Evolutionary conservation across 2,797 vertebrate species (phyloP).

Genomic region (Dallia pectoralis): DNA sequence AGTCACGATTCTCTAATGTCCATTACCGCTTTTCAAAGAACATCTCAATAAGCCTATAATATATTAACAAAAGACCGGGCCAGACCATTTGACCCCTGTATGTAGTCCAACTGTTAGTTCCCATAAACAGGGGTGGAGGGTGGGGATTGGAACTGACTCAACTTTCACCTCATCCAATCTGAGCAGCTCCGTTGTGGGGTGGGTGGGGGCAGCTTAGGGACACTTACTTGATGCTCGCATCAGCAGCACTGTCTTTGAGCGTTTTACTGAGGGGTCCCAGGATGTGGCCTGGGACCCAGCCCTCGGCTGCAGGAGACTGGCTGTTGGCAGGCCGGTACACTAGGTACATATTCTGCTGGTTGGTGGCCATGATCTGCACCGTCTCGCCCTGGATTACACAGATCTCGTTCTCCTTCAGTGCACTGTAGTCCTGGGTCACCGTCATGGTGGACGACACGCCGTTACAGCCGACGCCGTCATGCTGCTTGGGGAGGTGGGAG

Average conservation of each 20-base stretch:
- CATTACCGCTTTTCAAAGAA: constrained; percentile 53
- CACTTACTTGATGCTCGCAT: constrained; percentile 99
- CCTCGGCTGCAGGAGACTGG: constrained; percentile 92
- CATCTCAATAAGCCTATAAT: constrained; percentile 50
- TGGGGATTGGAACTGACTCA: constrained; percentile 42
- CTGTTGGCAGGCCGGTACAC: constrained; percentile 91
- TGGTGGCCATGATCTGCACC: constrained; percentile 92
- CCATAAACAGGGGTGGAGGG: constrained; percentile 43
- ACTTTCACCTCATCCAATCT: constrained; percentile 55
- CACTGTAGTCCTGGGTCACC: constrained; percentile 94
- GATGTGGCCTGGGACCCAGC: constrained; percentile 94
- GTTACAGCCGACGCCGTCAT: constrained; percentile 80
- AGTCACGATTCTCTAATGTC: constrained; percentile 67
- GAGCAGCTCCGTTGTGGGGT: constrained; percentile 40
- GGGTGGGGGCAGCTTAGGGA: constrained; percentile 39
- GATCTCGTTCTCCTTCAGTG: constrained; percentile 98
- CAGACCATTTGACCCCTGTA: constrained; percentile 58
- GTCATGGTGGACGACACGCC: constrained; percentile 89
- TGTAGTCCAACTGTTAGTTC: constrained; percentile 73
- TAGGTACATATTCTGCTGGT: constrained; percentile 99
- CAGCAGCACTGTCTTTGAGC: constrained; percentile 83
- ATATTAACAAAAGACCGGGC: constrained; percentile 67
- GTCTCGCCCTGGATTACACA: constrained; percentile 91
- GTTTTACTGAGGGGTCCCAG: constrained; percentile 85
- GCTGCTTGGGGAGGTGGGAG: constrained; percentile 56